Evolutionary conservation across 2,113 vertebrate species (phyloP).

Genomic region (Peromyscus maniculatus): DNA sequence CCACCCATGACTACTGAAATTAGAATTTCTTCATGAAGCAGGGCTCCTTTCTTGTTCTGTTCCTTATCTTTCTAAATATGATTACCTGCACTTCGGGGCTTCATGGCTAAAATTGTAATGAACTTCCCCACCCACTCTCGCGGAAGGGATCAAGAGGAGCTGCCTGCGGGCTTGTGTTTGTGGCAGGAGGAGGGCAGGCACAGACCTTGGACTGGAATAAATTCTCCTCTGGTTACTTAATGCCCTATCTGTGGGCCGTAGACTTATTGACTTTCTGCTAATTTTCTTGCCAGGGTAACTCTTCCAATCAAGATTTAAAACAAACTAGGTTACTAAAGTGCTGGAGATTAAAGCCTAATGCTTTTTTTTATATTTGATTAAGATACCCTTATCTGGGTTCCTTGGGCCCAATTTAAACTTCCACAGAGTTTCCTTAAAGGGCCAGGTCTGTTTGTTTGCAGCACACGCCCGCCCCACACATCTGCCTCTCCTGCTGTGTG

Average conservation of each 20-base stretch:
- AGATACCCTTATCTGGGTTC: conserved; percentile 78
- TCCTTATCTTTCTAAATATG: conserved; percentile 87
- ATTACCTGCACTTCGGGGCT: conserved; percentile 84
- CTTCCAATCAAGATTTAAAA: conserved; percentile 89
- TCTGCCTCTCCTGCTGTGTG: conserved; percentile 79
- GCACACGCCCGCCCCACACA: conserved; percentile 75
- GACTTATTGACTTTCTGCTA: conserved; percentile 87
- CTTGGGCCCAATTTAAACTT: conserved; percentile 59
- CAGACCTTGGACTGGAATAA: conserved; percentile 28
- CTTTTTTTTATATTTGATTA: conserved; percentile 82
- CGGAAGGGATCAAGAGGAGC: background rate
- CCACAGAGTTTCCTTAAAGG: conserved; percentile 73
- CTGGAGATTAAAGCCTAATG: conserved; percentile 77
- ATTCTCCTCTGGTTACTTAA: conserved; percentile 70
- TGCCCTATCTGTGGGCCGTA: conserved; percentile 81
- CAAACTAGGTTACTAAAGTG: conserved; percentile 84
- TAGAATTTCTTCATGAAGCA: conserved; percentile 85
- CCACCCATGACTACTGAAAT: conserved; percentile 85
- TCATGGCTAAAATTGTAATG: conserved; percentile 82
- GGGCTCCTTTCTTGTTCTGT: conserved; percentile 74
- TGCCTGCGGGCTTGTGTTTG: background rate
- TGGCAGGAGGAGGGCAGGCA: background rate
- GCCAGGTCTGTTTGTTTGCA: conserved; percentile 80
- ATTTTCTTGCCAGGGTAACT: conserved; percentile 89
- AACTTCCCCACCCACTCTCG: conserved; percentile 78